These are phyloP conservation scores for Muscicapa comitata DNA, from an alignment of 2,797 vertebrate genomes.

Conservation along the genomic window DNA sequence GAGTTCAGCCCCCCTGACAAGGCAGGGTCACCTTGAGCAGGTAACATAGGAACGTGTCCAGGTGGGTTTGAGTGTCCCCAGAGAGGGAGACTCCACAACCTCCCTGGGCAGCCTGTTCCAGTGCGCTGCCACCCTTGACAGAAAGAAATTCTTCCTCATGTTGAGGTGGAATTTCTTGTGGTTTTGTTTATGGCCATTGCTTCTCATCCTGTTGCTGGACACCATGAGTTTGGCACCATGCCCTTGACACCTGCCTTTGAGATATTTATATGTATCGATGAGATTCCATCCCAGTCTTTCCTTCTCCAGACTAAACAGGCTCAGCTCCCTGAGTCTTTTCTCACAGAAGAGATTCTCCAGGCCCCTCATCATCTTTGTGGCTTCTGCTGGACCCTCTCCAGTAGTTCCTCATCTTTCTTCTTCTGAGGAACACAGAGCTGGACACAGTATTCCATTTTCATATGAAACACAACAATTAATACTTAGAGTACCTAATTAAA, in stretches of 20 bases:
- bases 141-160: background rate
- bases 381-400: background rate
- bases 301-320: background rate
- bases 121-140: background rate
- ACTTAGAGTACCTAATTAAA: slow-evolving; percentile 3
- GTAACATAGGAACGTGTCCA: background rate
- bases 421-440: background rate
- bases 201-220: background rate
- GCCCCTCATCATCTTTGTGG: background rate
- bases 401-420: background rate
- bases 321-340: background rate
- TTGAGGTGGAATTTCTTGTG: background rate
- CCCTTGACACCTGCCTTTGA: background rate
- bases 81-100: background rate
- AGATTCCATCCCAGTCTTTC: background rate
- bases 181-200: background rate
- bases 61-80: background rate
- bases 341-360: background rate
- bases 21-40: background rate
- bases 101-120: background rate
- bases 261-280: background rate
- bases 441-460: background rate
- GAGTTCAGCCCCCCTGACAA: background rate
- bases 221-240: background rate
- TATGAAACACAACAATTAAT: background rate